phyloP scores from a whole-genome alignment of 2,888 invertebrate species.

The Caenorhabditis sp. region DNA sequence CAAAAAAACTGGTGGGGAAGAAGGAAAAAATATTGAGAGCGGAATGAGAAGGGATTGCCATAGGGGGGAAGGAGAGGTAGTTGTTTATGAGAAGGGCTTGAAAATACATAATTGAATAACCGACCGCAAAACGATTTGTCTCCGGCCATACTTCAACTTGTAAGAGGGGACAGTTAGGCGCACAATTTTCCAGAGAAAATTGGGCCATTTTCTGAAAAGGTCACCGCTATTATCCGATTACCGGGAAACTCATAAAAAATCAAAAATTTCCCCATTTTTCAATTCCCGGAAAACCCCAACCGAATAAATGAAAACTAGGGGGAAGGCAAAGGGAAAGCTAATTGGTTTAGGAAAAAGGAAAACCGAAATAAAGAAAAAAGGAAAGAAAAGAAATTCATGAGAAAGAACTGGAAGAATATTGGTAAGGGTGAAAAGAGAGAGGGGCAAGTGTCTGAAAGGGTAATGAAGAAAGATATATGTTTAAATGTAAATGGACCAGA shows the following conservation, averaged over 20 bases:
- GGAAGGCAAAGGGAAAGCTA: not conserved
- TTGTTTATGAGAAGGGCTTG: slow-evolving; percentile 47
- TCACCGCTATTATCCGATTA: not conserved
- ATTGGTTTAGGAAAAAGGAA: not conserved
- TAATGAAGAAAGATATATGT: not conserved
- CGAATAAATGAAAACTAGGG: no score
- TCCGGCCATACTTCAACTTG: slow-evolving; percentile 13
- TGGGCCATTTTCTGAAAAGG: not conserved
- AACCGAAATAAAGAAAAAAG: not conserved
- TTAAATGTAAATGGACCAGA: not conserved
- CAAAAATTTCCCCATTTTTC: no score
- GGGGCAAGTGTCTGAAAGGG: not conserved
- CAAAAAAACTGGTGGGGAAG: not conserved
- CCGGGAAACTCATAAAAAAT: no score
- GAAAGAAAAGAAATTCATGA: no score
- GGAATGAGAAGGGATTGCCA: not conserved
- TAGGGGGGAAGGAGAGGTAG: not conserved
- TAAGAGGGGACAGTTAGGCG: not conserved
- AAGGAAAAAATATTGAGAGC: not conserved
- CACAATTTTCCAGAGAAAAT: slow-evolving; percentile 4
- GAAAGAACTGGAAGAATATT: not conserved
- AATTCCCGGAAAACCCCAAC: no score
- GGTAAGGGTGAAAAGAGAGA: not conserved
- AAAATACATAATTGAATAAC: slow-evolving; percentile 52
- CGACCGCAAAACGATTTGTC: slow-evolving; percentile 37